phyloP scores from a whole-genome alignment of 2,113 vertebrate genomes.

The Odobenus rosmarus region DNA sequence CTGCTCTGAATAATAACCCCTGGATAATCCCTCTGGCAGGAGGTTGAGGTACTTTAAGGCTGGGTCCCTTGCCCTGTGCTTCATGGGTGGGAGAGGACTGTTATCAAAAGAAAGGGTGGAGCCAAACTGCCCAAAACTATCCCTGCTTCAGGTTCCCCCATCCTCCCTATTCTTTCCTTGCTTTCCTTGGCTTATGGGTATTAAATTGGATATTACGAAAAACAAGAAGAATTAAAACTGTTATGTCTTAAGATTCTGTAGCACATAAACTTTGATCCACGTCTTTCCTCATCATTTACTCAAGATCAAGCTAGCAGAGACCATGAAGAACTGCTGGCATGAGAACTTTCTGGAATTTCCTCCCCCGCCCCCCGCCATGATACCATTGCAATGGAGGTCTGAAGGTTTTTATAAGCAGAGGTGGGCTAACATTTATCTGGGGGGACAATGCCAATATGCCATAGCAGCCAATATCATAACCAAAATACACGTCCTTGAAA shows the following conservation, averaged over 20 bases:
- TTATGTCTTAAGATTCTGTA: neutral
- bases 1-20: neutral
- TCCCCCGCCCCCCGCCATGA: neutral
- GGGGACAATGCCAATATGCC: neutral
- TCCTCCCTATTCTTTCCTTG: neutral
- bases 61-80: neutral
- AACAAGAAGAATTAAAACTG: neutral
- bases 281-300: too few species aligned
- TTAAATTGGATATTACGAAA: constrained; percentile 34
- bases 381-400: neutral
- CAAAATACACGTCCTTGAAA: constrained; percentile 52
- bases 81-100: neutral
- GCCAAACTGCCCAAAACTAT: neutral
- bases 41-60: neutral
- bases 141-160: neutral
- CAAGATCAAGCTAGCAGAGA: neutral
- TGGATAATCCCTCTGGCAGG: neutral
- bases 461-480: constrained; percentile 17
- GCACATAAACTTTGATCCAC: neutral
- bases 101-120: neutral
- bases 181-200: neutral
- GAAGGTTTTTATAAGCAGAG: constrained; percentile 23
- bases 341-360: constrained; percentile 23
- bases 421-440: neutral
- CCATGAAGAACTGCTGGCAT: neutral